Evolutionary conservation across 2,888 invertebrate species (phyloP).

Genomic region (Electrophaes corylata): DNA sequence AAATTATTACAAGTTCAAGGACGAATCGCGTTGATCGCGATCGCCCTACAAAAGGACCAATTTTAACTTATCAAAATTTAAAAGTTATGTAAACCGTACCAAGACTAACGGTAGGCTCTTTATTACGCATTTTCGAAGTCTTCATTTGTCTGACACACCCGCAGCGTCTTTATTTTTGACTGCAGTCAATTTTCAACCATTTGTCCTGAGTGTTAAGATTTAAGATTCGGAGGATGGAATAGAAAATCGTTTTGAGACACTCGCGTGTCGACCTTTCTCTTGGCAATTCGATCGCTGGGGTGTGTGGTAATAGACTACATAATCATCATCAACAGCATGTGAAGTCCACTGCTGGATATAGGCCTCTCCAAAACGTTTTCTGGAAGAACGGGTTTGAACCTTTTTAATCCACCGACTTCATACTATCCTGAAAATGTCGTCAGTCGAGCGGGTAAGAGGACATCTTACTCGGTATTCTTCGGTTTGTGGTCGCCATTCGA

Average conservation of each 20-base stretch:
- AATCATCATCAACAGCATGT: too few relatives aligned
- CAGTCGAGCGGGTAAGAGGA: too few relatives aligned
- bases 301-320: conserved; percentile 7
- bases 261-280: conserved; percentile 13
- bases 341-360: too few relatives aligned
- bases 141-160: conserved; percentile 13
- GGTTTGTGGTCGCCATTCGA: too few relatives aligned
- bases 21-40: too few relatives aligned
- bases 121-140: conserved; percentile 21
- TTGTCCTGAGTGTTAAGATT: not conserved
- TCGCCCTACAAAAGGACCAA: not conserved
- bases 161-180: not conserved
- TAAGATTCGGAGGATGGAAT: not conserved
- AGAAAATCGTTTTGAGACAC: conserved; percentile 9
- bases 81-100: conserved; percentile 15
- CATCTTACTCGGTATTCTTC: too few relatives aligned
- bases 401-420: too few relatives aligned
- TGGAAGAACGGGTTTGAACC: too few relatives aligned
- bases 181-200: conserved; percentile 6
- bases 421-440: too few relatives aligned
- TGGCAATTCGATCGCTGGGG: conserved; percentile 8
- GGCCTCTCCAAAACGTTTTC: too few relatives aligned
- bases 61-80: conserved; percentile 16
- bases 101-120: conserved; percentile 13
- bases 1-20: too few relatives aligned